Base-by-base conservation (phyloP, 2,113 vertebrate species). In the Corythornis vintsioides region DNA sequence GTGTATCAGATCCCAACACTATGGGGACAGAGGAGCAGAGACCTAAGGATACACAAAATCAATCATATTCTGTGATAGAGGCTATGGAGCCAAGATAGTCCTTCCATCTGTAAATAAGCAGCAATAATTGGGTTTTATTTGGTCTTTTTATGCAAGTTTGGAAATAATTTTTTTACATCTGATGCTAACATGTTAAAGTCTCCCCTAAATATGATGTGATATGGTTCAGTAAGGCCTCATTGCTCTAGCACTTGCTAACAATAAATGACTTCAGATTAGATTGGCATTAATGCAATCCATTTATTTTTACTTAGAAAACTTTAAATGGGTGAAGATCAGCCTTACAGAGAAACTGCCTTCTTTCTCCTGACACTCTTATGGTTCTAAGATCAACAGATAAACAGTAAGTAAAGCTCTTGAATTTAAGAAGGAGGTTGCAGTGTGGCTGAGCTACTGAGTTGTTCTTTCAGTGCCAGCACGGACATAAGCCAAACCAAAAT, bases 211-310 rank as follows among this genome's bases (percentile, higher is more conserved):
- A 48, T 15, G 28, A 47, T 8, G 22, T 43, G 14, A 45, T 28
- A 43, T 0, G 0, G 20, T 67, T 13, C 29, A 72, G 15, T 40
- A 77, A 52, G 9, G 7, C 64, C 35, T 60, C 1, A 40, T 28
- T 61, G 0, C 43, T 83, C 69, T 18, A 40, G 28, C 9, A 43
- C 42, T 79, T 70, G 22, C 59, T 59, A 31, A 25, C 6, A 25
- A 38, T 50, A 88, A 93, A 76, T 70, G 38, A 52, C 26, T 73
- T 72, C 45, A 84, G 11, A 82, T 85, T 42, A 92, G 11, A 73
- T 21, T 45, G 19, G 14, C 12, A 70, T 57, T 57, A 84, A 78
- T 10, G 1, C 21, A 82, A 55, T 53, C 19, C 0, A 28, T 61
- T 69, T 42, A 8, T 64, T 90, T 81, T 81, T 78, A 26, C 31